A percentile compares a stretch with the other conserved stretches of the same genome.
Conservation (phyloP, 2,797 vertebrate species). For the Lagocephalus sceleratus region DNA sequence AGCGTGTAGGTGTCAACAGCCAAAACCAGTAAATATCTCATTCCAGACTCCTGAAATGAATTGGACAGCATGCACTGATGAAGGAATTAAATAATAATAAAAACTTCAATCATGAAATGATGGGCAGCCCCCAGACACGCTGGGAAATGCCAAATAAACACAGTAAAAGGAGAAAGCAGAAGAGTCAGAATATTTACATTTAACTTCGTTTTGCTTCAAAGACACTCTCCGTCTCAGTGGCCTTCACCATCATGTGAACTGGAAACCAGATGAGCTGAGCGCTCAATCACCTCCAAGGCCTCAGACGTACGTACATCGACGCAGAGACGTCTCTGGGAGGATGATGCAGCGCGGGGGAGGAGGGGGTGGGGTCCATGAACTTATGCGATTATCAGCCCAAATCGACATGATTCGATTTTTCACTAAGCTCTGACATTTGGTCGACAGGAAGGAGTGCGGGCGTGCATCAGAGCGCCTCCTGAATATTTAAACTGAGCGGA, state of each 20-base stretch:
- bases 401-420: neutral
- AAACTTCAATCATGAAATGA: no score
- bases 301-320: conserved; percentile 7
- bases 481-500: conserved; percentile 27
- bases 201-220: neutral
- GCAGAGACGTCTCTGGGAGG: neutral
- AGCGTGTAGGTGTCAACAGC: no score
- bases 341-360: neutral
- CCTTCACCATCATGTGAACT: conserved; percentile 17
- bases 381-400: conserved; percentile 4
- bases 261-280: conserved; percentile 14
- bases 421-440: conserved; percentile 6
- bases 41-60: no score
- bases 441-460: neutral
- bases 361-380: neutral
- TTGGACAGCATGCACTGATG: no score
- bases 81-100: no score
- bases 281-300: neutral
- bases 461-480: neutral
- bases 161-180: no score
- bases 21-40: no score
- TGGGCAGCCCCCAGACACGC: no score
- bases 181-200: no score
- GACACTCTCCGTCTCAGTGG: neutral
- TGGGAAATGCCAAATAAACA: no score